Evolutionary conservation across 2,797 vertebrate genomes (phyloP).

Genomic region (Megalops cyprinoides): DNA sequence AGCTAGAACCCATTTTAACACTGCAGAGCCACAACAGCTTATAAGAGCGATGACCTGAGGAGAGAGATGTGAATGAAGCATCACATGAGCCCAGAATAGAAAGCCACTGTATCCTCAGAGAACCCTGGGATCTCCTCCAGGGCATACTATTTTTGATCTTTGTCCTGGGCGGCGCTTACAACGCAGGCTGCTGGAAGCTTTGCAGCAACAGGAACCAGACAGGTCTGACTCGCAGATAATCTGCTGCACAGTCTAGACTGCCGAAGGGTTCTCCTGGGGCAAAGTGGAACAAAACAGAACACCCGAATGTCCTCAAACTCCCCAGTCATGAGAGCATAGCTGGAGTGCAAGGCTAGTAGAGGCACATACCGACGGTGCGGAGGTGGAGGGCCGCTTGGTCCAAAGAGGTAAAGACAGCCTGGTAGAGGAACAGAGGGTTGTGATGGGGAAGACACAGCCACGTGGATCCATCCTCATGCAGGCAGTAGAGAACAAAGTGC

Average conservation of each 20-base stretch:
- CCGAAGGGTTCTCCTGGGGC: background rate
- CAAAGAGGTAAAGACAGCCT: constrained; percentile 15
- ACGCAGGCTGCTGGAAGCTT: background rate
- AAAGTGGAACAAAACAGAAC: background rate
- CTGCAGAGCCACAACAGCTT: too few relatives aligned
- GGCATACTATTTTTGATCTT: background rate
- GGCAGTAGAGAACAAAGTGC: constrained; percentile 33
- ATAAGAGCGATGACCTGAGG: too few relatives aligned
- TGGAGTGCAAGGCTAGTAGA: background rate
- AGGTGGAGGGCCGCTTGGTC: constrained; percentile 17
- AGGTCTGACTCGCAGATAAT: background rate
- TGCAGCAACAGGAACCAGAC: background rate
- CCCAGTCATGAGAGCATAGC: background rate
- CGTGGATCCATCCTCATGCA: background rate
- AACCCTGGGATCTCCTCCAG: background rate
- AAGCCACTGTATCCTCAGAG: background rate
- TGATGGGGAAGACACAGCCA: constrained; percentile 24
- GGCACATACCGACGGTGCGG: constrained; percentile 18
- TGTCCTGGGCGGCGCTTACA: background rate
- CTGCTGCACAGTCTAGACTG: background rate
- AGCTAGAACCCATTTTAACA: too few relatives aligned
- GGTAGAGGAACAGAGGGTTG: background rate
- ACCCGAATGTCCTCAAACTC: background rate
- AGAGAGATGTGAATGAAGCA: background rate
- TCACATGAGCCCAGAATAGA: background rate